Evolutionary conservation across 2,888 invertebrate genomes (phyloP), one percentile per base, ranked within the genome.

Genomic region (Penaeus monodon): DNA sequence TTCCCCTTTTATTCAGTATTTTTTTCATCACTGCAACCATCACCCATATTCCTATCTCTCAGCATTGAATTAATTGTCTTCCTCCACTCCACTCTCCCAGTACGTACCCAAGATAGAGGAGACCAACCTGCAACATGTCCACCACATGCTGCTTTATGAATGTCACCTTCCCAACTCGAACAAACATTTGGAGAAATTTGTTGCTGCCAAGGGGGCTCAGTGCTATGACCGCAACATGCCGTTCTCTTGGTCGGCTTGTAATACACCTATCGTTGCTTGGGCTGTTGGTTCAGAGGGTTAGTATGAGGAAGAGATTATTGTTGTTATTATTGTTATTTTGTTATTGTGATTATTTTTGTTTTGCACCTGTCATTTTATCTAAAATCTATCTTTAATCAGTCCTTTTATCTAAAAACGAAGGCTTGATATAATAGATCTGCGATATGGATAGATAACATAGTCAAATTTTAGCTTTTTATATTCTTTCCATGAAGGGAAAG

Each of bases 141-240:
- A 97, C 92, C 97, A 97, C 92, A 96, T 97, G 94, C 95, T 97
- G 81, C 92, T 98, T 78, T 97, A 97, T 92, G 97, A 97, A 91
- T 98, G 97, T 91, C 90, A 90, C 70, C 84, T 90, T n/a, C 81
- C 80, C 22, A 89, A 78, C 89, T 82, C 85, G 6, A 65, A 83
- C 63, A 63, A 38, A 7, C 68, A 66, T 63, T 74, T 90, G 80
- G 82, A 88, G 20, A 79, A 63, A 66, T 90, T 88, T 65, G 89
- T 89, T 49, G 66, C 86, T 68, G 27, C 84, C 64, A 44, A 80
- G 73, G 84, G 90, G 66, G 90, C 90, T 20, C 90, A 92, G 92
- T 96, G 95, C 91, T 94, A 94, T 91, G 96, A 95, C 66, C 94
- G 95, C 12, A 95, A 95, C 90, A 95, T 96, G 93, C 97, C 97